Conservation (phyloP, 2,888 invertebrate species). For the Mesorhabditis spiculigera region DNA sequence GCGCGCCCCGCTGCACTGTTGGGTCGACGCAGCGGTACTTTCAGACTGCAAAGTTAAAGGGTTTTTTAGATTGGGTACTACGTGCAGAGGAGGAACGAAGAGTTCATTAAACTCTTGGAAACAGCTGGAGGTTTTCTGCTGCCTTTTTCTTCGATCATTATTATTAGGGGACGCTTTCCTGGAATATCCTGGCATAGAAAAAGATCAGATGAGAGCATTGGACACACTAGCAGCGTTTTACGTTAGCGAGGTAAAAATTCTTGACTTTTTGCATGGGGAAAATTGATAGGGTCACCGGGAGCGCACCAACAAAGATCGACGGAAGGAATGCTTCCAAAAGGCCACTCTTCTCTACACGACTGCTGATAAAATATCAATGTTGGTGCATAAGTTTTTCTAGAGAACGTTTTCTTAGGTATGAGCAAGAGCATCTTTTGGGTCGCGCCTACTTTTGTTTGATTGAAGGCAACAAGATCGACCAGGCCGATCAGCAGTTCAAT, state of each 20-base stretch:
- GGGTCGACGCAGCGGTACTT: constrained; percentile 94
- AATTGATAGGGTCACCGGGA: constrained; percentile 80
- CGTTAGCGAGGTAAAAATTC: constrained; percentile 68
- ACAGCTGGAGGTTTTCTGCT: constrained; percentile 68
- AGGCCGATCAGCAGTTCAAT: constrained; percentile 98
- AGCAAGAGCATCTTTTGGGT: constrained; percentile 95
- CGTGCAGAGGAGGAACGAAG: constrained; percentile 84
- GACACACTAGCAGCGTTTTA: constrained; percentile 98
- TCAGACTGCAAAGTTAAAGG: constrained; percentile 13
- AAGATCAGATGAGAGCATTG: constrained; percentile 82
- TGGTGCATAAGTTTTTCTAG: neutral
- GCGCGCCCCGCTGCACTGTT: constrained; percentile 83
- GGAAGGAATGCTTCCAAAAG: constrained; percentile 84
- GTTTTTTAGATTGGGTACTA: constrained; percentile 83
- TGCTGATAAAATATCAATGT: constrained; percentile 97
- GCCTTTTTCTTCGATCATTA: neutral
- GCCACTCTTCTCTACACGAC: constrained; percentile 95
- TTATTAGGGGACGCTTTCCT: constrained; percentile 72
- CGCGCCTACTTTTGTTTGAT: constrained; percentile 94
- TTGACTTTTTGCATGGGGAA: constrained; percentile 7
- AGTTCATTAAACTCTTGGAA: constrained; percentile 90
- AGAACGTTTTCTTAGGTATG: constrained; percentile 66
- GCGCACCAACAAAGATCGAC: constrained; percentile 81
- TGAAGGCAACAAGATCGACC: constrained; percentile 77
- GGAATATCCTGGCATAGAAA: constrained; percentile 67